Conservation (phyloP, 2,797 vertebrate genomes). For the Psittacula echo region DNA sequence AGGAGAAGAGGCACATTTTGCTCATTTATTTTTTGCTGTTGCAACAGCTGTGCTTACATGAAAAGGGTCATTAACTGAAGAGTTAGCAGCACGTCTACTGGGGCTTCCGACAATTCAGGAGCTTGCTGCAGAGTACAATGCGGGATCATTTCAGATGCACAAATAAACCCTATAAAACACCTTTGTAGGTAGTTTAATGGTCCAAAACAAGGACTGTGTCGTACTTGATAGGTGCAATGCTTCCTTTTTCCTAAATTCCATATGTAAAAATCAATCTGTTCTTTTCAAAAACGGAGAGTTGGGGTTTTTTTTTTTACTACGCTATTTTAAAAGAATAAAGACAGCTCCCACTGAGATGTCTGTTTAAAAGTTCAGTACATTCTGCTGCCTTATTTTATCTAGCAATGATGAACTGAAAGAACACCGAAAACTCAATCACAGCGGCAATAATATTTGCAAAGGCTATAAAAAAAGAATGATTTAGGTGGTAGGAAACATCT, state of each 20-base stretch:
- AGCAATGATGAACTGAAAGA: slow-evolving; percentile 59
- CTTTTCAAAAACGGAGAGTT: slow-evolving; percentile 62
- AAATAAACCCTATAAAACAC: slow-evolving; percentile 47
- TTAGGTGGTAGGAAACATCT: slow-evolving; percentile 58
- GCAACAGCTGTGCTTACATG: slow-evolving; percentile 67
- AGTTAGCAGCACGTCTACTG: slow-evolving; percentile 17
- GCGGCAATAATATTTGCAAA: slow-evolving; percentile 62
- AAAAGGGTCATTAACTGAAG: slow-evolving; percentile 68
- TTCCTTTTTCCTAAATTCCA: slow-evolving; percentile 41
- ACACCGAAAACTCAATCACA: slow-evolving; percentile 67
- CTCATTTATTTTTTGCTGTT: slow-evolving; percentile 57
- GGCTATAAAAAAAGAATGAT: slow-evolving; percentile 61
- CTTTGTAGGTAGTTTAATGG: slow-evolving; percentile 52
- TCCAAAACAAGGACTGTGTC: slow-evolving; percentile 49
- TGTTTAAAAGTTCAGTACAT: slow-evolving; percentile 64
- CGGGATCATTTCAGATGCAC: slow-evolving; percentile 48
- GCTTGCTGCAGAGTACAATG: slow-evolving; percentile 34
- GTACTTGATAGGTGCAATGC: slow-evolving; percentile 10
- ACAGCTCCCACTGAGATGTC: slow-evolving; percentile 50
- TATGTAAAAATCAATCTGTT: slow-evolving; percentile 62
- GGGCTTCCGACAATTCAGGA: slow-evolving; percentile 32
- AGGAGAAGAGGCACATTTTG: slow-evolving; percentile 22
- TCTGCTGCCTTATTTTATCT: slow-evolving; percentile 62
- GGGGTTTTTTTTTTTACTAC: neutral
- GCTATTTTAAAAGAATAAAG: slow-evolving; percentile 62